Percentiles rank a stretch among this genome's conserved stretches.
These are phyloP conservation scores for Micromesistius poutassou DNA, from an alignment of 2,797 vertebrate genomes.

Conservation along the genomic window DNA sequence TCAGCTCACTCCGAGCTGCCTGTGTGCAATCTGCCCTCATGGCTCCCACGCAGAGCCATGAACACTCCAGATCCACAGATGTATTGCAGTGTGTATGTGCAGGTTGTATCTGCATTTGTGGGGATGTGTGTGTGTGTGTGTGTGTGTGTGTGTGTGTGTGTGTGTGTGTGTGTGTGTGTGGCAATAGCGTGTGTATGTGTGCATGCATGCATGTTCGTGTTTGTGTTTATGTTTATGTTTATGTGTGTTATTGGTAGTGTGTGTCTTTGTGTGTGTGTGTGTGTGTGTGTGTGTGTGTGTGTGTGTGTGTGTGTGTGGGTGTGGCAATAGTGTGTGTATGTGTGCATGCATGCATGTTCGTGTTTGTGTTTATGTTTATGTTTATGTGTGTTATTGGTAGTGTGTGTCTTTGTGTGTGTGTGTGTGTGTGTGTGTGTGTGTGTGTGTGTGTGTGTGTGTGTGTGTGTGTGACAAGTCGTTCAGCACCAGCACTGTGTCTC, in stretches of 20 bases:
- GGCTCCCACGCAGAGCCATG: neutral
- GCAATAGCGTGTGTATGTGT: neutral
- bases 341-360: neutral
- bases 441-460: neutral
- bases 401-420: too few relatives aligned
- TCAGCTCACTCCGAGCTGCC: neutral
- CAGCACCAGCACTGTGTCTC: neutral
- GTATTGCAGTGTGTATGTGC: neutral
- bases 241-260: too few relatives aligned
- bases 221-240: too few relatives aligned
- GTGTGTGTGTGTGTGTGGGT: neutral
- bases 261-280: too few relatives aligned
- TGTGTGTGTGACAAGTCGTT: neutral
- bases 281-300: neutral
- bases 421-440: neutral
- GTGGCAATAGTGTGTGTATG: neutral
- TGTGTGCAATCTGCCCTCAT: neutral
- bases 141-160: too few relatives aligned
- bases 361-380: neutral
- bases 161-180: too few relatives aligned
- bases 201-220: neutral
- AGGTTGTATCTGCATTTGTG: too few relatives aligned
- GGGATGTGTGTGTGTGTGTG: too few relatives aligned
- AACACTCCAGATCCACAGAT: slow-evolving; percentile 4
- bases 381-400: neutral